Base-by-base conservation (phyloP, 2,888 invertebrate genomes). In the Coenonympha arcania region DNA sequence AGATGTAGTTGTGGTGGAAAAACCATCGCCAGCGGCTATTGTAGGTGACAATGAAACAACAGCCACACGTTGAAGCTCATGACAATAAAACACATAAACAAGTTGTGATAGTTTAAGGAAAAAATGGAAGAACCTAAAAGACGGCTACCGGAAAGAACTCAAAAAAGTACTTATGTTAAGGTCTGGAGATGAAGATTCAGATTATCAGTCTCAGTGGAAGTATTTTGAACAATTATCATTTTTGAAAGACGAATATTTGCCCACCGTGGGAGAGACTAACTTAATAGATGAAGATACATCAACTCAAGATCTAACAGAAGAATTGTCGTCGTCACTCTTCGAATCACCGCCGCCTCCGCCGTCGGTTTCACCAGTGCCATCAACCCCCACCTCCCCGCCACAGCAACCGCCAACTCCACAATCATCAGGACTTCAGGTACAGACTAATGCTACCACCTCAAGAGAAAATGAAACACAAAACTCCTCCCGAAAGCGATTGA, bases 121-220 rank as follows among this genome's bases (percentile, higher is more conserved):
- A 30, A 56, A 63, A 41, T 64, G 62, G 62, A 62, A 63, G 39
- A 63, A 62, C 44, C 50, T 64, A 1, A 63, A 60, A 36, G 64
- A 64, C 51, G 49, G 51, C 15, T 64, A 60, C 53, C 49, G 64
- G 11, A 64, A 62, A 37, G 64, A 64, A 51, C 41, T 61, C 16
- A 63, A 61, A 43, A 60, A 62, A 26, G 30, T 41, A 13, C 34
- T 41, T 40, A 46, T 34, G 26, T 15, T 28, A 31, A 45, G 48
- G 3, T 54, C 59, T 3, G 59, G 57, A n/a, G 37, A 19, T 28
- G 55, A 52, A 2, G 28, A 45, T 8, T 53, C 50, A 6, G 50
- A 52, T 46, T 48, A 55, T 43, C 49, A 50, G 11, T 57, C 63
- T 3, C 37, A 39, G 47, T 47, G 31, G 30, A 28, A 30, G 20